Evolutionary conservation across 1,140 invertebrate genomes (phyloP).

Genomic region (Pararge aegeria): DNA sequence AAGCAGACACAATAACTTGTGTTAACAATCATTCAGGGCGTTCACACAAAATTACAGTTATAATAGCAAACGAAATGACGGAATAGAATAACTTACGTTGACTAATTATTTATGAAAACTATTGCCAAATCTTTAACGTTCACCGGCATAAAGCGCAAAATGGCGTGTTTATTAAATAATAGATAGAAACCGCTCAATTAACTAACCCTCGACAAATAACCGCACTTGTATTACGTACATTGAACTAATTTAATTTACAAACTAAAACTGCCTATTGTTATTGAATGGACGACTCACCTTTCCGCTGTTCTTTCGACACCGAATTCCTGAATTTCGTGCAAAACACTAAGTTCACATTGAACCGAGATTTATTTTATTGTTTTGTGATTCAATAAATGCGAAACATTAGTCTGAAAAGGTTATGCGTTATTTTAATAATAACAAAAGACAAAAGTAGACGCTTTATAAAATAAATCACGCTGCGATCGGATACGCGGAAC

Average conservation of each 20-base stretch:
- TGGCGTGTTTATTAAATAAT: constrained; percentile 42
- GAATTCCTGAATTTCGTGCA: constrained; percentile 21
- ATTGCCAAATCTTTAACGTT: not conserved
- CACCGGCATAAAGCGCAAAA: constrained; percentile 34
- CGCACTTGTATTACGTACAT: constrained; percentile 54
- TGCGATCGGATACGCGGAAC: constrained; percentile 25
- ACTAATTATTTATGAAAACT: constrained; percentile 5
- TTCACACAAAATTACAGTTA: constrained; percentile 30
- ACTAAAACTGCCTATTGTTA: constrained; percentile 37
- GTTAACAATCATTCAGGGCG: constrained; percentile 16
- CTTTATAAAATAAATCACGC: constrained; percentile 32
- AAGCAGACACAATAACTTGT: constrained; percentile 10
- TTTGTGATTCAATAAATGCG: constrained; percentile 51
- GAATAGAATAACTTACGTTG: not conserved
- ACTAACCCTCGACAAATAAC: constrained; percentile 52
- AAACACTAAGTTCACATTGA: constrained; percentile 21
- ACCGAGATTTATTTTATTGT: constrained; percentile 37
- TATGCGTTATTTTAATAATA: constrained; percentile 61
- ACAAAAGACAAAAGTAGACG: constrained; percentile 47
- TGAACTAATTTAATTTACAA: constrained; percentile 45
- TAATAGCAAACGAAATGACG: constrained; percentile 8
- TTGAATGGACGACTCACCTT: constrained; percentile 49
- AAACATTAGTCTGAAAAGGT: constrained; percentile 53
- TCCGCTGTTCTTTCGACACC: constrained; percentile 22
- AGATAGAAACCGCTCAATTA: constrained; percentile 49